A percentile compares a stretch with the other conserved stretches of the same genome.
phyloP scores from a whole-genome alignment of 2,113 vertebrate species.

The Tragelaphus imberbis region DNA sequence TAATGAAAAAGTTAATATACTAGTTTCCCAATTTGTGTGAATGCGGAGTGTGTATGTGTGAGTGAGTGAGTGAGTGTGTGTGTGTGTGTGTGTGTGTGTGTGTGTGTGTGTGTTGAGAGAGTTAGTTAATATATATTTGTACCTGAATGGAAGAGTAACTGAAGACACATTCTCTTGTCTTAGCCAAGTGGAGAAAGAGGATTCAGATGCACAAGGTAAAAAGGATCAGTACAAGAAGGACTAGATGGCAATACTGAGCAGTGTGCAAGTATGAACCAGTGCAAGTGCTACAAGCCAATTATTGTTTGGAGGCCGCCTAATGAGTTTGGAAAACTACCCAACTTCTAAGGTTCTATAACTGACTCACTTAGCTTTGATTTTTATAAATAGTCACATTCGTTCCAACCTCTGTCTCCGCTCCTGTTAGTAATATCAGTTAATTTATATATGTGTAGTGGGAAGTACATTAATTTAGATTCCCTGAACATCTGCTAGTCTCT shows the following conservation, averaged over 20 bases:
- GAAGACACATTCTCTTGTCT: neutral
- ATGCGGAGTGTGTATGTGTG: neutral
- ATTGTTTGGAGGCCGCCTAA: neutral
- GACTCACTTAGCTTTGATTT: conserved; percentile 8
- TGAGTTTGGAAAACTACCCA: neutral
- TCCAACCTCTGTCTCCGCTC: neutral
- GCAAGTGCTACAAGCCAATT: neutral
- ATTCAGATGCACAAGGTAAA: neutral
- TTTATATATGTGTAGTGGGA: neutral
- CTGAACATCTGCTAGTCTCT: neutral
- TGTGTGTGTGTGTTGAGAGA: neutral
- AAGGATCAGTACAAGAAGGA: neutral
- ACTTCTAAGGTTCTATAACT: neutral
- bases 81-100: neutral
- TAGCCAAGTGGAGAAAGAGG: neutral
- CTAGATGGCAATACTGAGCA: neutral
- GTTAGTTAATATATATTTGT: neutral
- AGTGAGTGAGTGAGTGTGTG: neutral
- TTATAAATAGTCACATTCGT: conserved; percentile 16
- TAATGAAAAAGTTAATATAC: conserved; percentile 60
- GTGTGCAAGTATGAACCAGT: neutral
- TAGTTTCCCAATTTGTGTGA: neutral
- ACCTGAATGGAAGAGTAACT: neutral
- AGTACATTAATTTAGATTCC: conserved; percentile 10
- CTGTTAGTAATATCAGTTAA: neutral